Base-by-base conservation (phyloP, 2,888 invertebrate genomes). In the Plagiodera versicolora region DNA sequence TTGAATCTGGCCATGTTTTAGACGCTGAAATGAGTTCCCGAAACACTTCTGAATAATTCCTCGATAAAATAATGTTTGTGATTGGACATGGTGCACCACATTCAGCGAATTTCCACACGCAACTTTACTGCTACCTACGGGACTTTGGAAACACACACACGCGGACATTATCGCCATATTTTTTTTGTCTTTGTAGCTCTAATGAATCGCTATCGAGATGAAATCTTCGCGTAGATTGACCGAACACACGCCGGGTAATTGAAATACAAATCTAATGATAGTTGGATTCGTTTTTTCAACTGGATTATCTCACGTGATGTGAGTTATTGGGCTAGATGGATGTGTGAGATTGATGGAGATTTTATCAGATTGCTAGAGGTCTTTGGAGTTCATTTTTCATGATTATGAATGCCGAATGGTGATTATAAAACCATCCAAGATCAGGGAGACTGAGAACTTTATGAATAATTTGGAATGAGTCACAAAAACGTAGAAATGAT, bases 191-290 rank as follows among this genome's bases (percentile, higher is more conserved):
- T 58, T 62, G 56, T 55, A 58, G 58, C 58, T 62, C 62, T 62
- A 62, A 61, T 63, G 63, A 56, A 58, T 44, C 59, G 59, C 56
- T 56, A 54, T 61, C 49, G 51, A 53, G 58, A 61, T 61, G 58
- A 56, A 61, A 61, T 62, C 62, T 62, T 52, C 58, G 58, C 58
- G 56, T 56, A 53, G 61, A 64, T 59, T 59, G 58, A 54, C 53
- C 54, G 64, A 61, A 64, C 64, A 64, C 67, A 68, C 70, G 68
- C 65, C 62, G n/a, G n/a, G 70, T 74, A 75, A 75, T 75, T 74
- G 72, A 71, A 73, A 72, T 72, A 75, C 75, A 77, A 77, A 75
- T 74, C 75, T 70, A 73, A 67, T 69, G 75, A 74, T 74, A 73
- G 73, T 72, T 76, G 73, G 68, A 73, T 47, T 72, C 72, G 74